Evolutionary conservation across 2,797 vertebrate genomes (phyloP).

Genomic region (Thaleichthys pacificus): DNA sequence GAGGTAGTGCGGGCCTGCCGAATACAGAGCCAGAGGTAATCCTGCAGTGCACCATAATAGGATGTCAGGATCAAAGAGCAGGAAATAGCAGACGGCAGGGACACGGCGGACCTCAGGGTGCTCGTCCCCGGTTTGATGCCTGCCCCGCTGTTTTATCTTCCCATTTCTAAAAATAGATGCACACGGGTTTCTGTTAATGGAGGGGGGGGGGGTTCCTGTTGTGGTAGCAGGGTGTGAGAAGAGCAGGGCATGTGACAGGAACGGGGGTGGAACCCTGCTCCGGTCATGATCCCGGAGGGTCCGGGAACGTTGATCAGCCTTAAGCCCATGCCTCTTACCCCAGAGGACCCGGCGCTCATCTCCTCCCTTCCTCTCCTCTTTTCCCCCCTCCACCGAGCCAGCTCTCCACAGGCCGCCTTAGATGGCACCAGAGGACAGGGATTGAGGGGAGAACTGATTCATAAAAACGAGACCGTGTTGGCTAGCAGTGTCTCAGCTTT

Average conservation of each 20-base stretch:
- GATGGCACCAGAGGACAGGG: not conserved
- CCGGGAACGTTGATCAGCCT: conserved; percentile 4
- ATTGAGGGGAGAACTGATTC: not conserved
- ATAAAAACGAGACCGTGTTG: not conserved
- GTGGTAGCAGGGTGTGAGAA: no score
- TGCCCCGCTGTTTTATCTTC: conserved; percentile 14
- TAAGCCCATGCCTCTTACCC: conserved; percentile 16
- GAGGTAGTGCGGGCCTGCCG: not conserved
- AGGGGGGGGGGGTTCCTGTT: not conserved
- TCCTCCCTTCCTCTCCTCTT: not conserved
- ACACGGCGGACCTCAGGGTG: not conserved
- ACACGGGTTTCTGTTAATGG: not conserved
- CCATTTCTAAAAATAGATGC: not conserved
- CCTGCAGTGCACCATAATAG: conserved; percentile 54
- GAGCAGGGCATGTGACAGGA: not conserved
- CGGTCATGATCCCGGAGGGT: conserved; percentile 11
- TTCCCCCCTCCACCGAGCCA: not conserved
- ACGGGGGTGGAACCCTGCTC: not conserved
- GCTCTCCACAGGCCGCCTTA: no score
- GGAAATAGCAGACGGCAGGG: conserved; percentile 54
- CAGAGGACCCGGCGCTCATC: not conserved
- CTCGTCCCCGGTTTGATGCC: not conserved
- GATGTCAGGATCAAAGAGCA: conserved; percentile 60
- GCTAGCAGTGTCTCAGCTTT: not conserved
- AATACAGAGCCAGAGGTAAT: conserved; percentile 43